Conservation (phyloP, 2,797 vertebrate genomes). For the Sebastes wilsoni region DNA sequence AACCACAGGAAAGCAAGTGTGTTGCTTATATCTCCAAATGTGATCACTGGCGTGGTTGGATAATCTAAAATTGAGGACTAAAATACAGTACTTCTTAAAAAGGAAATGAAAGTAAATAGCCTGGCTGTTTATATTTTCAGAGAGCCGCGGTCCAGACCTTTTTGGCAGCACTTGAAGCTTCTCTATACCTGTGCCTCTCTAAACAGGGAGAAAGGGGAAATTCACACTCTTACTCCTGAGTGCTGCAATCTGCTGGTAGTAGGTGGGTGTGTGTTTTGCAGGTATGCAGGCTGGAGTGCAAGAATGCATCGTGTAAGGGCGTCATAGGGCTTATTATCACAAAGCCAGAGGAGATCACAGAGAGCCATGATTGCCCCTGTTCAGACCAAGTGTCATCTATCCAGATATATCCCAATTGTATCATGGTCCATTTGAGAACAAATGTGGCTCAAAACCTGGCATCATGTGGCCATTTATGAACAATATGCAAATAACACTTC, state of each 20-base stretch:
- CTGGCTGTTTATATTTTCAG: slow-evolving; percentile 27
- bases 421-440: slow-evolving; percentile 1
- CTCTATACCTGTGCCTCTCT: slow-evolving; percentile 23
- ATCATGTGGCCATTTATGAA: not conserved
- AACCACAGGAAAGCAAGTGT: not conserved
- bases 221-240: slow-evolving; percentile 32
- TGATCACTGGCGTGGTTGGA: not conserved
- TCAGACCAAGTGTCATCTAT: slow-evolving; percentile 12
- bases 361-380: slow-evolving; percentile 27
- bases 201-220: slow-evolving; percentile 49
- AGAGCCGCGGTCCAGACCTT: slow-evolving; percentile 18
- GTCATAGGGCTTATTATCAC: slow-evolving; percentile 13
- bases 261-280: slow-evolving; percentile 22
- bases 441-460: slow-evolving; percentile 4
- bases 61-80: not conserved
- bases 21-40: not conserved
- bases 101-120: slow-evolving; percentile 39
- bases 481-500: not conserved
- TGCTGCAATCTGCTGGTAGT: slow-evolving; percentile 13
- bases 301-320: slow-evolving; percentile 12
- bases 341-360: slow-evolving; percentile 33
- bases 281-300: slow-evolving; percentile 41
- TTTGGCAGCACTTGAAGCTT: slow-evolving; percentile 37
- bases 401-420: slow-evolving; percentile 20
- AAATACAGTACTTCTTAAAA: slow-evolving; percentile 6